Percentiles rank a stretch among this genome's conserved stretches.
Conservation (phyloP, 1,140 invertebrate species). For the Neodiprion virginianus region DNA sequence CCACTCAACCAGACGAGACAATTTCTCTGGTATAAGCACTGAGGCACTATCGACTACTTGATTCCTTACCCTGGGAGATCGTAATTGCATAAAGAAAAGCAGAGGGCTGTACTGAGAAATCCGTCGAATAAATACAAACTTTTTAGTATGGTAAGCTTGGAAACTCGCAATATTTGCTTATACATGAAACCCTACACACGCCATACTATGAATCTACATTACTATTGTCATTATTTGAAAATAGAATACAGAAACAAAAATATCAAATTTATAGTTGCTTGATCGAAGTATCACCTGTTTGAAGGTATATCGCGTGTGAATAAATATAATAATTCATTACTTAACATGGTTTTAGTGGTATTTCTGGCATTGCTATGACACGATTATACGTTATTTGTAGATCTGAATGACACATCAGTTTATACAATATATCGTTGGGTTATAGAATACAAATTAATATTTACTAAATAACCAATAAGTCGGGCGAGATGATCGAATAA, state of each 20-base stretch:
- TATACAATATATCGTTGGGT: background rate
- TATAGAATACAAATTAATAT: background rate
- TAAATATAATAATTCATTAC: background rate
- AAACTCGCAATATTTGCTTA: slow-evolving; percentile 26
- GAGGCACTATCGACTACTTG: background rate
- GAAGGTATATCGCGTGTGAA: background rate
- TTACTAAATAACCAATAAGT: background rate
- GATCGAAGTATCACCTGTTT: background rate
- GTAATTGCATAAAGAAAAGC: background rate
- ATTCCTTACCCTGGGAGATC: background rate
- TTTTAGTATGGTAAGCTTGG: slow-evolving; percentile 32
- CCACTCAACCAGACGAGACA: background rate
- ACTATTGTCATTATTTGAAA: background rate
- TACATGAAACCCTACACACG: slow-evolving; percentile 38
- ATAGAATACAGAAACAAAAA: background rate
- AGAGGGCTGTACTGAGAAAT: background rate
- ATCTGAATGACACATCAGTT: background rate
- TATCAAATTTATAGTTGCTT: slow-evolving; percentile 14
- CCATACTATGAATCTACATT: slow-evolving; percentile 29
- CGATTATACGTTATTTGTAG: background rate
- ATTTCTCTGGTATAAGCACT: background rate
- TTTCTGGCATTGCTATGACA: no score
- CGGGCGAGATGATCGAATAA: slow-evolving; percentile 18
- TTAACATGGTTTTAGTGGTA: background rate
- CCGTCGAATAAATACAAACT: background rate